Evolutionary conservation across 2,113 vertebrate genomes (phyloP), one percentile per base, ranked within the genome.

Genomic region (Corythaixoides concolor): DNA sequence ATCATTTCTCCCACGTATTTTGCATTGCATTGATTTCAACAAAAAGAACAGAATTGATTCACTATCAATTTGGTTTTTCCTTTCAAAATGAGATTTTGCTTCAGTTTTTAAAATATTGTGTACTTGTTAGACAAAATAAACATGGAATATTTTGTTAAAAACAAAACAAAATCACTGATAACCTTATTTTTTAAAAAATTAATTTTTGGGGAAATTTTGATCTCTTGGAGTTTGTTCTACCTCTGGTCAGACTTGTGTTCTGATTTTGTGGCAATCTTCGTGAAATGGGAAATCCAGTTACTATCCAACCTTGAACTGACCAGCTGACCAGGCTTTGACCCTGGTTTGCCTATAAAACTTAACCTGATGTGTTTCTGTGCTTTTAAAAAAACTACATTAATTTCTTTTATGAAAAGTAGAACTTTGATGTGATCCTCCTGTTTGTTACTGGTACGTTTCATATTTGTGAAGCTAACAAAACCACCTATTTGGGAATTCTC

Each of bases 131-230:
- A 35, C 4, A 78, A 93, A 49, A 60, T 45, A 23, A 66, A 92
- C 74, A 49, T 69, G 0, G 6, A 80, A 41, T 33, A 18, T 53
- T 63, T 64, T 47, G 5, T 43, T 85, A 18, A 77, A 83, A 83
- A 35, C 3, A 47, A 70, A 88, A 37, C 7, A 52, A 41, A 72
- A 69, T 30, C 4, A 53, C 12, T 63, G 11, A 20, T 47, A 72
- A 64, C 2, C 2, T 77, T n/a, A 32, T 5, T 0, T 35, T 24
- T 45, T 24, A 5, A 1, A 14, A 76, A 64, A 19, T 45, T 27
- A 30, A 32, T 15, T n/a, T 63, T 43, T 58, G 45, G 24, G 8
- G 11, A 53, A 64, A 49, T 39, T 58, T 58, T 62, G 4, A 30
- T 74, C 17, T 8, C 8, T 84, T 92, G 53, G 39, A 22, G 5